These are phyloP conservation scores for Aspidiotus rigidus DNA, from an alignment of 2,888 invertebrate genomes.

Conservation along the genomic window DNA sequence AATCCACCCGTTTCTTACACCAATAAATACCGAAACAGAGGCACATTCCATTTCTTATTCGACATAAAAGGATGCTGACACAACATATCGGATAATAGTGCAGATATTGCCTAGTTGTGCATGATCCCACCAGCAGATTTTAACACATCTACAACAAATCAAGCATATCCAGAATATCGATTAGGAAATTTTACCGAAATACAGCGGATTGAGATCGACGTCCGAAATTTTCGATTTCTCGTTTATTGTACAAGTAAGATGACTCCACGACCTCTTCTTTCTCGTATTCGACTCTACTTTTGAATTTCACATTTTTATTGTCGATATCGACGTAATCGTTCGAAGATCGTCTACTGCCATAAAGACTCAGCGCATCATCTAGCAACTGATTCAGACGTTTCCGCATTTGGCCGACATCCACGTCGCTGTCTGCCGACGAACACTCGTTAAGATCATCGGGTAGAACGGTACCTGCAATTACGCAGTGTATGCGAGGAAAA, in stretches of 20 bases:
- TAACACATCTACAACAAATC: too few relatives aligned
- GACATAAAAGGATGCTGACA: too few relatives aligned
- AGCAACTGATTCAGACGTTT: slow-evolving; percentile 65
- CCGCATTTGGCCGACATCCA: slow-evolving; percentile 55
- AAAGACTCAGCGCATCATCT: slow-evolving; percentile 69
- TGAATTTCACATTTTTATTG: neutral
- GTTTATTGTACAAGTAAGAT: neutral
- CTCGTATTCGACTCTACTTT: neutral
- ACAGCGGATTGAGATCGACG: slow-evolving; percentile 18
- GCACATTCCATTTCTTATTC: too few relatives aligned
- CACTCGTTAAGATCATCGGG: slow-evolving; percentile 43
- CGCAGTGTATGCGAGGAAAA: too few relatives aligned
- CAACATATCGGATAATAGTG: too few relatives aligned
- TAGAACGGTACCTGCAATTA: slow-evolving; percentile 28
- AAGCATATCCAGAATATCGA: too few relatives aligned
- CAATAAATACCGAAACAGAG: too few relatives aligned
- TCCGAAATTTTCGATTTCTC: slow-evolving; percentile 5
- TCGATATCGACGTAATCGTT: slow-evolving; percentile 4
- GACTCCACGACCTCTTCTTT: neutral
- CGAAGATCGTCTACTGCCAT: slow-evolving; percentile 46
- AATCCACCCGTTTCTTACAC: too few relatives aligned
- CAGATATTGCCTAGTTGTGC: too few relatives aligned
- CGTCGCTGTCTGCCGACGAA: slow-evolving; percentile 42
- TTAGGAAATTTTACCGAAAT: neutral
- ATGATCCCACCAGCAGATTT: too few relatives aligned